Evolutionary conservation across 2,797 vertebrate species (phyloP), one percentile per base, ranked within the genome.

Genomic region (Tokudaia muenninki): DNA sequence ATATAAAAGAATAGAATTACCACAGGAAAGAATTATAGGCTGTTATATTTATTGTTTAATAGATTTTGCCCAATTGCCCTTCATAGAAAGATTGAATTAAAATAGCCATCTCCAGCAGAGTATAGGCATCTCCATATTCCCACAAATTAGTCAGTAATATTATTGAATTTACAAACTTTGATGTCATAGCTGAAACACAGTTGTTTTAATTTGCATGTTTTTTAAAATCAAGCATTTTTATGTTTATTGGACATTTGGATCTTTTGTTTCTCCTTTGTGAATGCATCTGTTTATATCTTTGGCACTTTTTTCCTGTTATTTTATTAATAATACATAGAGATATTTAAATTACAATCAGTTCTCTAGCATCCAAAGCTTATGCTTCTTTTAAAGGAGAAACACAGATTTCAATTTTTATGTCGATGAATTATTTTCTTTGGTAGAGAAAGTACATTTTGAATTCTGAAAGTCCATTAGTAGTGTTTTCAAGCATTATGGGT

Each of bases 111-210:
- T 96, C 78, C n/a, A 95, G 75, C 59, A 88, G n/a, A 93, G 78
- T 91, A 19, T 75, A 31, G 41, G 47, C 87, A 34, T 95, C 77
- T 63, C 19, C 41, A 75, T 87, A 92, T 95, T 34, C 37, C 61
- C n/a, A 94, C 8, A 93, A 93, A 67, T 7, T 74, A 93, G 55
- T 92, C 63, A 94, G 81, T 34, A 93, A 90, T 44, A 79, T 90
- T 55, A 92, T 84, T 87, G 92, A 93, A 93, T 94, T 94, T 90
- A 59, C 93, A 87, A 95, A 86, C 78, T 93, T 93, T 92, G 74
- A 89, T 21, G 79, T 88, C 72, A 41, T 78, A 95, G 26, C 57
- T 96, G 55, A 97, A 93, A 93, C 72, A 90, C 5, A 19, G 4
- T 75, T 94, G 81, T 92, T 94, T 94, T n/a, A 17, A 96, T 92